A percentile compares a stretch with the other conserved stretches of the same genome.
Conservation (phyloP, 2,113 vertebrate genomes). For the pig (Sus scrofa) region T2T-Sscrofa CM000826.6:41585501-41586000, state of each 20-base stretch:
- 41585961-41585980: not conserved
- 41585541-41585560: constrained; percentile 49
- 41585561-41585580: constrained; percentile 69
- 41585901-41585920: not conserved
- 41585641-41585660: not conserved
- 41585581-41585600: constrained; percentile 77
- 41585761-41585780: constrained; percentile 51
- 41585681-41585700: constrained; percentile 48
- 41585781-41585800: constrained; percentile 20
- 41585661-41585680: constrained; percentile 58
- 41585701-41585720: not conserved
- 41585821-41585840: not conserved
- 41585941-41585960: not conserved
- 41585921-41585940: too few species aligned
- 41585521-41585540: constrained; percentile 63
- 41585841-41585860: not conserved
- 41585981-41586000: not conserved
- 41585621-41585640: constrained; percentile 75
- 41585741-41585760: not conserved
- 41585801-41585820: not conserved
- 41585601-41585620: constrained; percentile 26
- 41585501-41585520: rapidly evolving
- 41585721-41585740: not conserved
- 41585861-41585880: not conserved
- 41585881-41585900: not conserved